Evolutionary conservation across 2,113 vertebrate genomes (phyloP).

Genomic region (Capreolus pygargus): DNA sequence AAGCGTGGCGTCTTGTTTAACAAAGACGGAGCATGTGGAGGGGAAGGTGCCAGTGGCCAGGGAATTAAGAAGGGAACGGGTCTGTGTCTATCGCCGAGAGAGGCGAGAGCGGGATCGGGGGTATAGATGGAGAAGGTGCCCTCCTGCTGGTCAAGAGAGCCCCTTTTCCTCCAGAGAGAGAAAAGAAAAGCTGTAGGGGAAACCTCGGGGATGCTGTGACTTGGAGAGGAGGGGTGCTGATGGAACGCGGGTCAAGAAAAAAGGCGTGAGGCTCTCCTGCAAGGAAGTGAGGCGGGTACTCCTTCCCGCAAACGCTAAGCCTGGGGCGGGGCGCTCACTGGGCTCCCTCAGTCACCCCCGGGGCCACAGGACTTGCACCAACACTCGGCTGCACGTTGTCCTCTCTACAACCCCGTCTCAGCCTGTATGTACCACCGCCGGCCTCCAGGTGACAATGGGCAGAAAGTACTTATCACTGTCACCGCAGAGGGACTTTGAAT

Average conservation of each 20-base stretch:
- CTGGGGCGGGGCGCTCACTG: accelerated
- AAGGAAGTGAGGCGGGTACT: background rate
- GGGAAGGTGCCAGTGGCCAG: background rate
- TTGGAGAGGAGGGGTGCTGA: background rate
- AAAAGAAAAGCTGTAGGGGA: background rate
- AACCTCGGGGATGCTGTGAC: background rate
- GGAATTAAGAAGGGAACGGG: background rate
- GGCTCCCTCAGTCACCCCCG: background rate
- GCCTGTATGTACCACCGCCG: background rate
- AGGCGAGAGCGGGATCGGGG: background rate
- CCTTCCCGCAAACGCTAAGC: background rate
- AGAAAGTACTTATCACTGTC: background rate
- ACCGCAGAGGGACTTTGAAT: background rate
- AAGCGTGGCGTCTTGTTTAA: background rate
- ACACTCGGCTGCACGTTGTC: accelerated
- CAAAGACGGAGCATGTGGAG: background rate
- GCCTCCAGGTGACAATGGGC: background rate
- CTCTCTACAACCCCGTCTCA: background rate
- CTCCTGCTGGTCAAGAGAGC: background rate
- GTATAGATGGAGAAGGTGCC: background rate
- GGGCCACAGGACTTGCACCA: background rate
- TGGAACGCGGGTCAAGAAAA: background rate
- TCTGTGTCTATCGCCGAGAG: background rate
- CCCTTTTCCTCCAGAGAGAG: background rate
- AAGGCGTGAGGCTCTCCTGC: background rate